phyloP scores from a whole-genome alignment of 2,113 vertebrate species.

The Salminus brasiliensis region DNA sequence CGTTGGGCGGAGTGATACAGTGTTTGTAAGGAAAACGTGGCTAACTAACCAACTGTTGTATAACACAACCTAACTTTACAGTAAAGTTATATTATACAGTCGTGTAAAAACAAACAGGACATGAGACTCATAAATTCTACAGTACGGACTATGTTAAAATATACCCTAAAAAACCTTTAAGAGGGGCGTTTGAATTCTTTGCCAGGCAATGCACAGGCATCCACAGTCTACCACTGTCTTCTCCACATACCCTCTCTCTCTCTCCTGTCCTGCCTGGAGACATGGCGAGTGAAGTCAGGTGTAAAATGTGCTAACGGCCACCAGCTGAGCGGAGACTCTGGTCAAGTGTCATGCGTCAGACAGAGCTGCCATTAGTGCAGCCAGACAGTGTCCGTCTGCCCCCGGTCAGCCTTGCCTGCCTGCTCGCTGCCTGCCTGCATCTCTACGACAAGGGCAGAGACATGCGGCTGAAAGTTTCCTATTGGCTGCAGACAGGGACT shows the following conservation, averaged over 20 bases:
- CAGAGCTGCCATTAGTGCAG: neutral
- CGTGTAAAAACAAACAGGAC: too few species aligned
- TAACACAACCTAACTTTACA: too few species aligned
- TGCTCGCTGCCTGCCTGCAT: neutral
- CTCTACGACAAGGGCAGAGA: neutral
- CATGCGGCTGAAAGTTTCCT: neutral
- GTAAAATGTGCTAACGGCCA: conserved; percentile 35
- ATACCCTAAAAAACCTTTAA: neutral
- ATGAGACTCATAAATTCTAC: too few species aligned
- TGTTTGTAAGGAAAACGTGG: too few species aligned
- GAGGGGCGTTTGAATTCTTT: neutral
- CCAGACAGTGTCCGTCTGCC: neutral
- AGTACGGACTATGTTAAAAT: neutral
- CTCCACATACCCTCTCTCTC: neutral
- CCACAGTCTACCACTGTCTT: neutral
- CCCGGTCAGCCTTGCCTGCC: too few species aligned
- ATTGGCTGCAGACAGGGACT: conserved; percentile 42
- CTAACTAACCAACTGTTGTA: too few species aligned
- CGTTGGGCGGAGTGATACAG: too few species aligned
- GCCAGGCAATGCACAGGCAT: neutral
- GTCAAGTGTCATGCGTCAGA: neutral
- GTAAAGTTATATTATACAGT: too few species aligned
- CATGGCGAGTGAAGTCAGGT: conserved; percentile 18
- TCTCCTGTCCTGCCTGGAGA: conserved; percentile 24
- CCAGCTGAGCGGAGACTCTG: conserved; percentile 8